Base-by-base conservation (phyloP, 2,888 invertebrate species). In the Coenonympha arcania region DNA sequence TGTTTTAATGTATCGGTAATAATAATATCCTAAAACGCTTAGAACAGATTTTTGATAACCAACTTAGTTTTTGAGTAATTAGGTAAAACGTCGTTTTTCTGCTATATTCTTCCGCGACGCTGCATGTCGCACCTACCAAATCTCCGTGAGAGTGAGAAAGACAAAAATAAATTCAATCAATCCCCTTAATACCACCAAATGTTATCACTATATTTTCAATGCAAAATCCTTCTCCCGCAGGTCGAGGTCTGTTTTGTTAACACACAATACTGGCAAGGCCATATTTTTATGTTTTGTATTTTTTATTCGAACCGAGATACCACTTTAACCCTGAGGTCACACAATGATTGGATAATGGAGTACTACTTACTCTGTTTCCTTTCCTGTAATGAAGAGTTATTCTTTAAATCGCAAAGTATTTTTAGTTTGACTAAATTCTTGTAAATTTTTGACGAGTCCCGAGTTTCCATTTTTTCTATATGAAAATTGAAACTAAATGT, bases 161-260 rank as follows among this genome's bases (percentile, higher is more conserved):
- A n/a, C n/a, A n/a, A n/a, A n/a, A n/a, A n/a, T n/a, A n/a, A n/a
- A n/a, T n/a, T n/a, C n/a, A n/a, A n/a, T n/a, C n/a, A n/a, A n/a
- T n/a, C n/a, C n/a, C n/a, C n/a, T n/a, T n/a, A n/a, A n/a, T n/a
- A n/a, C n/a, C n/a, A n/a, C n/a, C n/a, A n/a, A n/a, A n/a, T n/a
- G n/a, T n/a, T n/a, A n/a, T n/a, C n/a, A n/a, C 39, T 28, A 48
- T 34, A 40, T 26, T 20, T 41, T 40, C 4, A 13, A 33, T 39
- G 30, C 47, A 40, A 51, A 48, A 50, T 41, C 55, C 55, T 57
- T 52, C 52, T 37, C 28, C 43, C 26, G 31, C 53, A 54, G 65
- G 64, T 62, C 66, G 65, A 56, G 64, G 67, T 36, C 40, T 51
- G n/a, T 41, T 42, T 37, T 58, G 55, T 56, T 59, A 59, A 61